phyloP scores from a whole-genome alignment of 2,888 invertebrate genomes.

The Eilema caniola region DNA sequence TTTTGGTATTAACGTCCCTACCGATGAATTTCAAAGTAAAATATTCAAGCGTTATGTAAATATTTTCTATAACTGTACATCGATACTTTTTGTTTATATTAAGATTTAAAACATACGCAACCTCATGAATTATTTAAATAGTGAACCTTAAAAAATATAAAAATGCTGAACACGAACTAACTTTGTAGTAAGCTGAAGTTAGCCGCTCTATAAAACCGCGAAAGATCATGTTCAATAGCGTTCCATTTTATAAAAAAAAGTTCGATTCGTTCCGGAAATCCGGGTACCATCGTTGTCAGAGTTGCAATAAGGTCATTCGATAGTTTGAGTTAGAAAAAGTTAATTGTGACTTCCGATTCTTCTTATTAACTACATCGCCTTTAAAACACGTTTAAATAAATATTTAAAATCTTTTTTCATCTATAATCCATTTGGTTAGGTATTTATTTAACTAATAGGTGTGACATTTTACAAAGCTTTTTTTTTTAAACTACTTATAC shows the following conservation, averaged over 20 bases:
- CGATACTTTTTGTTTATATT: not conserved
- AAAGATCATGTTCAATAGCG: conserved; percentile 8
- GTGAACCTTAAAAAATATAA: conserved; percentile 2
- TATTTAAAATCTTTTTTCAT: too few species aligned
- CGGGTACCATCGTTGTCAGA: not conserved
- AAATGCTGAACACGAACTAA: conserved; percentile 16
- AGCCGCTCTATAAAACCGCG: conserved; percentile 1
- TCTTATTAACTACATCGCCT: not conserved
- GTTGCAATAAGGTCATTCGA: conserved; percentile 16
- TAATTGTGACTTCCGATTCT: conserved; percentile 13
- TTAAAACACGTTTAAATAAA: not conserved
- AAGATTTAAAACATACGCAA: not conserved
- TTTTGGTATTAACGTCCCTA: not conserved
- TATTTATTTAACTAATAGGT: too few species aligned
- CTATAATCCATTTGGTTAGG: too few species aligned
- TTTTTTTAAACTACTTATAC: too few species aligned
- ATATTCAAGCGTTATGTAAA: not conserved
- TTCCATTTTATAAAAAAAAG: conserved; percentile 8
- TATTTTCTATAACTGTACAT: not conserved
- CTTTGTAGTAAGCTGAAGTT: conserved; percentile 3
- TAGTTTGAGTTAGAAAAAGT: conserved; percentile 10
- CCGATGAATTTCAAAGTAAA: too few species aligned
- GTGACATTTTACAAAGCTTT: too few species aligned
- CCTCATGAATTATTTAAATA: conserved; percentile 20
- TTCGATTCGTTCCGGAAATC: conserved; percentile 13